Percentiles rank a stretch among this genome's conserved stretches.
Evolutionary conservation across 2,888 invertebrate genomes (phyloP).

Genomic region (Dryocosmus kuriphilus): DNA sequence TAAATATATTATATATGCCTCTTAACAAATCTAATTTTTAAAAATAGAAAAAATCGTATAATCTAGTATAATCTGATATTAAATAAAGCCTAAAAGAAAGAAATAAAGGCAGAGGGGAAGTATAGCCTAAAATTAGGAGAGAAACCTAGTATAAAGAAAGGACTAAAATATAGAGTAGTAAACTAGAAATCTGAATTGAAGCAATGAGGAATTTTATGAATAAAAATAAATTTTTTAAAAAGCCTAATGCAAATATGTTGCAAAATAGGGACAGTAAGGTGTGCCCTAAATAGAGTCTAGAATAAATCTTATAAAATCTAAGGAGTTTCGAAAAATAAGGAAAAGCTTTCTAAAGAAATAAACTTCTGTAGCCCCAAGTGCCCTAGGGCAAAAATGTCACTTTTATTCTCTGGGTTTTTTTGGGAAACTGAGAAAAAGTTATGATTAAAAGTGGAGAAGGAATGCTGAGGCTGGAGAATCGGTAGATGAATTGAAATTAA

Average conservation of each 20-base stretch:
- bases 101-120: background rate
- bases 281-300: background rate
- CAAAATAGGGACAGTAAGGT: too few relatives aligned
- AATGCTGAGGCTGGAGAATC: constrained; percentile 7
- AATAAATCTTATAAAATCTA: background rate
- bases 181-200: too few relatives aligned
- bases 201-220: too few relatives aligned
- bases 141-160: too few relatives aligned
- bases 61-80: background rate
- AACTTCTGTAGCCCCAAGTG: background rate
- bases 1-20: constrained; percentile 13
- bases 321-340: background rate
- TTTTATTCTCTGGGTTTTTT: background rate
- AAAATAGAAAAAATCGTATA: background rate
- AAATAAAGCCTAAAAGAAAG: background rate
- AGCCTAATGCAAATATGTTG: too few relatives aligned
- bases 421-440: constrained; percentile 1
- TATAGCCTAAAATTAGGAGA: background rate
- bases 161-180: too few relatives aligned
- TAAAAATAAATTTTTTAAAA: too few relatives aligned
- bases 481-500: constrained; percentile 49
- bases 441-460: constrained; percentile 6
- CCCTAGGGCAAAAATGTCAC: constrained; percentile 16
- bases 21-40: background rate
- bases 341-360: background rate